Percentiles rank a stretch among this genome's conserved stretches.
Conservation (phyloP, 2,113 vertebrate species). For the Cheilinus undulatus region DNA sequence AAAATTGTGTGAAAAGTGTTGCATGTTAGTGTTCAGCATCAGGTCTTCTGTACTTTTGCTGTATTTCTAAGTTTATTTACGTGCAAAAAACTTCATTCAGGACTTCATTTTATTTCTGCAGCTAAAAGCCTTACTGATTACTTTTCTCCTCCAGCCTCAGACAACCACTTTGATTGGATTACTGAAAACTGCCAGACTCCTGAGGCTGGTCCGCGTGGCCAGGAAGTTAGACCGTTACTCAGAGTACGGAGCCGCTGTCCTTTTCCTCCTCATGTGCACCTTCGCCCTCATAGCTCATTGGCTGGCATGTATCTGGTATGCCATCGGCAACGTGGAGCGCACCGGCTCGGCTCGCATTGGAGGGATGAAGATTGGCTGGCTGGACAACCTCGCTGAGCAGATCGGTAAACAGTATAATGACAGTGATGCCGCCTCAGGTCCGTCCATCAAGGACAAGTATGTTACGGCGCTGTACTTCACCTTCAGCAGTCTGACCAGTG, state of each 20-base stretch:
- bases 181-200: constrained; percentile 93
- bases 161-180: constrained; percentile 91
- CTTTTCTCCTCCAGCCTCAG: constrained; percentile 73
- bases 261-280: constrained; percentile 96
- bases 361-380: constrained; percentile 93
- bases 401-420: constrained; percentile 95
- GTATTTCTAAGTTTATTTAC: too few species aligned
- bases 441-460: constrained; percentile 97
- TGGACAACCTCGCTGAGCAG: constrained; percentile 95
- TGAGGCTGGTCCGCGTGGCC: constrained; percentile 92
- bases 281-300: constrained; percentile 95
- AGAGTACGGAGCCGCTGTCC: constrained; percentile 92
- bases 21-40: too few species aligned
- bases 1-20: too few species aligned
- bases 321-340: constrained; percentile 94
- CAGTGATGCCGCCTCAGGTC: constrained; percentile 88
- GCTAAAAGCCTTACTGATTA: background rate
- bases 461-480: constrained; percentile 99
- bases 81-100: background rate
- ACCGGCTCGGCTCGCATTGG: constrained; percentile 86
- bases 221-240: constrained; percentile 96
- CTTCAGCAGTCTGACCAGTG: constrained; percentile 99
- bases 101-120: background rate
- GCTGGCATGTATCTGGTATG: constrained; percentile 97
- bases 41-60: too few species aligned